These are phyloP conservation scores for Aphelenchoides besseyi DNA, from an alignment of 1,140 invertebrate genomes.

Conservation along the genomic window DNA sequence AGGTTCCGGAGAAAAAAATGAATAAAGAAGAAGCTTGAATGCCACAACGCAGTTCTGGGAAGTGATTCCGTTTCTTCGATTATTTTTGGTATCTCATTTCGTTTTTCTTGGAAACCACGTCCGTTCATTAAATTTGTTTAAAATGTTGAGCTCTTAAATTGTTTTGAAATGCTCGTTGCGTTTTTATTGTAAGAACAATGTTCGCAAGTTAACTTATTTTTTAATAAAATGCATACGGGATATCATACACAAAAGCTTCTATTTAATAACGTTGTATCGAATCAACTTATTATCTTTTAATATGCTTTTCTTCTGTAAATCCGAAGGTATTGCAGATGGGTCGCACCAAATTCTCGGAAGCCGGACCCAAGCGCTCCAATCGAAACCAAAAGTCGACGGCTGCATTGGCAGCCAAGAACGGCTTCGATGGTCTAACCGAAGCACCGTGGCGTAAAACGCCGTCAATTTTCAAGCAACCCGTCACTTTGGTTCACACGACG, in stretches of 20 bases:
- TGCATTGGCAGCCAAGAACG: conserved; percentile 33
- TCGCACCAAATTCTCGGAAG: conserved; percentile 48
- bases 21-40: neutral
- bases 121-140: conserved; percentile 4
- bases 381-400: conserved; percentile 22
- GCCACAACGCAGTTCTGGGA: too few relatives aligned
- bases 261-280: too few relatives aligned
- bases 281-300: too few relatives aligned
- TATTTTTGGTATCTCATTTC: conserved; percentile 18
- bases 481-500: conserved; percentile 83
- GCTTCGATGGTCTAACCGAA: conserved; percentile 67
- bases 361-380: conserved; percentile 30
- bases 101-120: neutral
- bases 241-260: neutral
- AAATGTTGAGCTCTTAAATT: neutral
- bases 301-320: too few relatives aligned
- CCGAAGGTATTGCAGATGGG: too few relatives aligned
- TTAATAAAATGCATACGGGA: conserved; percentile 1
- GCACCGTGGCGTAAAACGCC: conserved; percentile 94
- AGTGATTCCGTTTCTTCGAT: conserved; percentile 4
- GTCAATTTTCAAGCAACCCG: conserved; percentile 96
- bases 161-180: conserved; percentile 7
- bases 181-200: neutral
- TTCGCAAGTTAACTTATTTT: conserved; percentile 3
- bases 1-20: conserved; percentile 14